Conservation (phyloP, 2,113 vertebrate genomes). For the Melanocharis versteri region DNA sequence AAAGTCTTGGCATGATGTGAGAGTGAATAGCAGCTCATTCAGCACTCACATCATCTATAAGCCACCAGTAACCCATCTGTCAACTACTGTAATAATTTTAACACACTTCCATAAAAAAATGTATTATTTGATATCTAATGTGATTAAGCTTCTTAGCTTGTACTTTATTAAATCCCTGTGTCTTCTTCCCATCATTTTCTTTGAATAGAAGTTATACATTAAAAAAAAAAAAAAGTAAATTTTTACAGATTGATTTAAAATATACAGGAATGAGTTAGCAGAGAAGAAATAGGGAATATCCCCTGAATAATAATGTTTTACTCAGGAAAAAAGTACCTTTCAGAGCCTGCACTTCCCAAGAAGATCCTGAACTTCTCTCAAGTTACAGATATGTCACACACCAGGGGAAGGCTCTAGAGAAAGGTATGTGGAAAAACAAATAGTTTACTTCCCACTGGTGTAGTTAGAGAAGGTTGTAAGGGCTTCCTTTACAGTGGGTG, state of each 20-base stretch:
- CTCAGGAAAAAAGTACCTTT: not conserved
- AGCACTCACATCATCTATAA: not conserved
- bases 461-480: not conserved
- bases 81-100: slow-evolving; percentile 1
- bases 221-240: not conserved
- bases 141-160: slow-evolving; percentile 25
- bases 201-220: not conserved
- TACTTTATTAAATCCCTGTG: slow-evolving; percentile 26
- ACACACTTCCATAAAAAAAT: not conserved
- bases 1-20: not conserved
- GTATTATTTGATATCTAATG: not conserved
- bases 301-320: not conserved
- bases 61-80: not conserved
- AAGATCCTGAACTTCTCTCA: not conserved
- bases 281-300: not conserved
- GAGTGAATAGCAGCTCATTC: not conserved
- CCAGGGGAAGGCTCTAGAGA: not conserved
- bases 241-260: slow-evolving; percentile 4
- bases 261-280: not conserved
- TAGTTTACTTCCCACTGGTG: not conserved
- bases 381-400: not conserved
- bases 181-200: not conserved
- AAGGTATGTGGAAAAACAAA: not conserved
- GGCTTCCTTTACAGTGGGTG: not conserved
- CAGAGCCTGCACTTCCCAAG: not conserved